Percentiles rank a stretch among this genome's conserved stretches.
phyloP scores from a whole-genome alignment of 2,888 invertebrate genomes.

The Chaitophorus viminalis region DNA sequence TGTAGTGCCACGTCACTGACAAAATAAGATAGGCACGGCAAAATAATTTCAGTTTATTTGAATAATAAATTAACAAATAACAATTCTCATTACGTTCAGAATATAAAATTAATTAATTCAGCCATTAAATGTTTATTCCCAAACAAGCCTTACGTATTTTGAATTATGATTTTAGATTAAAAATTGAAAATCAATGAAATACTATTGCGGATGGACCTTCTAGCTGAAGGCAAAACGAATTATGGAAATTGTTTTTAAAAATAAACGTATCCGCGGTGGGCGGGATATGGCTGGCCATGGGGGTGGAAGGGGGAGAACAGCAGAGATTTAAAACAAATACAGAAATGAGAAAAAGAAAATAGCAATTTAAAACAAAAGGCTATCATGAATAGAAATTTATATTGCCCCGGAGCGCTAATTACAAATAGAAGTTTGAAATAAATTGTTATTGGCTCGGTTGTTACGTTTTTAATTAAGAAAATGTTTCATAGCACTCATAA shows the following conservation, averaged over 20 bases:
- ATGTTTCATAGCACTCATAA: constrained; percentile 43
- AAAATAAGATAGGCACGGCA: neutral
- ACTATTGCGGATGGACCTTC: neutral
- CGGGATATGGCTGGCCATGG: neutral
- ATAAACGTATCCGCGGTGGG: neutral
- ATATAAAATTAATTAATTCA: constrained; percentile 6
- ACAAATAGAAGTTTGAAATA: constrained; percentile 55
- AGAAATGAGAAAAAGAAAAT: constrained; percentile 54
- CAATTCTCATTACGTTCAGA: neutral
- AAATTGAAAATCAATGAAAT: constrained; percentile 39
- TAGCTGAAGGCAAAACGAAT: constrained; percentile 20
- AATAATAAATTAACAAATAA: constrained; percentile 3
- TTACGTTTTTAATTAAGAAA: constrained; percentile 60
- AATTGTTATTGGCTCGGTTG: constrained; percentile 60
- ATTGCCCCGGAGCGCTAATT: constrained; percentile 52
- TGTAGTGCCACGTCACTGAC: neutral
- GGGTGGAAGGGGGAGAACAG: neutral
- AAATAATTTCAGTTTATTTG: constrained; percentile 24
- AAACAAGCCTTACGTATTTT: neutral
- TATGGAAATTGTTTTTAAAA: constrained; percentile 26
- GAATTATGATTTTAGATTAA: constrained; percentile 21
- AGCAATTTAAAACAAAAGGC: constrained; percentile 57
- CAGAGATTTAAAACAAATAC: constrained; percentile 47
- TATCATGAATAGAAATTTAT: constrained; percentile 55
- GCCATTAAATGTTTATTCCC: neutral